Evolutionary conservation across 64 coral and sea anemone genomes (phyloP), one percentile per base, ranked within the genome.

Genomic region (Actinia equina): DNA sequence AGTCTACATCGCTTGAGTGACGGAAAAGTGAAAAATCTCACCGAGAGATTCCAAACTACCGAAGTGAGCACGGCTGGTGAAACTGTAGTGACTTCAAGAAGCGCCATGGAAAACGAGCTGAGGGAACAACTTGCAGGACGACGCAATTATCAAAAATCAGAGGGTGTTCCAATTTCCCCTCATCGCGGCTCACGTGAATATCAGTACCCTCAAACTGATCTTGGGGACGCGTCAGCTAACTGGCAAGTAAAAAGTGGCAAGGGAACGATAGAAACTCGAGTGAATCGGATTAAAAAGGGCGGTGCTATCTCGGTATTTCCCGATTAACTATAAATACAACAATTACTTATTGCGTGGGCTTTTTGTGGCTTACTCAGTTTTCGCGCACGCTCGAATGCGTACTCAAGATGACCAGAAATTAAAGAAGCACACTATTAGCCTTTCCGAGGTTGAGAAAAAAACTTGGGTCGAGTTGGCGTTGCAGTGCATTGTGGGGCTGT

Each of bases 191-290:
- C 69, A 14, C 2, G 13, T 4, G 69, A 41, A 1, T 30, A 11
- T 30, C 25, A 26, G 12, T 6, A 0, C 19, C n/a, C 1, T 4
- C 69, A 27, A 26, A 37, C 30, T 37, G 69, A 41, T 25, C 13
- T 15, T 26, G 23, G 8, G 9, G 13, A 25, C 12, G 26, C n/a
- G 6, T 30, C 25, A 41, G 15, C n/a, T 4, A 74, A 74, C 14
- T 81, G 78, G 78, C 78, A 81, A 81, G 78, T 2, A 14, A 81
- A 20, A n/a, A 81, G 78, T 81, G 78, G 78, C 14, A 81, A 81
- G 45, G 17, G 18, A 52, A 81, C 78, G 0, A 81, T 81, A 20
- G 78, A 81, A 52, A 81, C 78, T 49, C 44, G 78, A 81, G 44
- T 81, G 18, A 81, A 52, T 42, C 43, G 45, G 16, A 22, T 22